Percentiles rank a stretch among this genome's conserved stretches.
Conservation (phyloP, 2,797 vertebrate species). For the Tenualosa ilisha region DNA sequence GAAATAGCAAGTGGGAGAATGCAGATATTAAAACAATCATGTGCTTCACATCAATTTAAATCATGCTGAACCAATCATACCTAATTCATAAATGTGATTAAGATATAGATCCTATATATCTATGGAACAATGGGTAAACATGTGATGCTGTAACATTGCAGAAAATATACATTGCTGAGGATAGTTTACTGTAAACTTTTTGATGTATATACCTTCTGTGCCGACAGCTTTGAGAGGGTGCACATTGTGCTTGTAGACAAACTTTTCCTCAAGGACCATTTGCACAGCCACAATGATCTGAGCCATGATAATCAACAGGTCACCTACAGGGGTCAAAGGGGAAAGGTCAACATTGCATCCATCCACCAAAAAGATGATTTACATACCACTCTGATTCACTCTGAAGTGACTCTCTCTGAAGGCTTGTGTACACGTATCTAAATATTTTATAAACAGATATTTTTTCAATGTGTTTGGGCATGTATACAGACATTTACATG, state of each 20-base stretch:
- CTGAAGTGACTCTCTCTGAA: too few species aligned
- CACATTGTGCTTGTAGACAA: conserved; percentile 88
- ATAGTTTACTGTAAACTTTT: background rate
- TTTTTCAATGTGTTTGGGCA: too few species aligned
- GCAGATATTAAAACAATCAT: background rate
- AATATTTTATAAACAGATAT: too few species aligned
- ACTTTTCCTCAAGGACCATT: conserved; percentile 96
- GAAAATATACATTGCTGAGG: background rate
- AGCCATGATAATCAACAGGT: conserved; percentile 93
- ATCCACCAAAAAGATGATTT: background rate
- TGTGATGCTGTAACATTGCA: background rate
- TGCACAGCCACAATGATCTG: conserved; percentile 88
- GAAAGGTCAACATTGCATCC: background rate
- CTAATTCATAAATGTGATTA: background rate
- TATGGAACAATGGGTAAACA: background rate
- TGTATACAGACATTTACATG: too few species aligned
- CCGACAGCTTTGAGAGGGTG: conserved; percentile 90
- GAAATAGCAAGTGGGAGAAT: background rate
- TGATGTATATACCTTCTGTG: conserved; percentile 80
- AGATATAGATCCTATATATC: background rate
- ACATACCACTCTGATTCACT: background rate
- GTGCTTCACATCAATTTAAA: too few species aligned
- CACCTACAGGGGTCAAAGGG: conserved; percentile 71
- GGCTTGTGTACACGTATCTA: too few species aligned
- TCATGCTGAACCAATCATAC: too few species aligned